Conservation (phyloP, 2,797 vertebrate species). For the Moxostoma hubbsi region DNA sequence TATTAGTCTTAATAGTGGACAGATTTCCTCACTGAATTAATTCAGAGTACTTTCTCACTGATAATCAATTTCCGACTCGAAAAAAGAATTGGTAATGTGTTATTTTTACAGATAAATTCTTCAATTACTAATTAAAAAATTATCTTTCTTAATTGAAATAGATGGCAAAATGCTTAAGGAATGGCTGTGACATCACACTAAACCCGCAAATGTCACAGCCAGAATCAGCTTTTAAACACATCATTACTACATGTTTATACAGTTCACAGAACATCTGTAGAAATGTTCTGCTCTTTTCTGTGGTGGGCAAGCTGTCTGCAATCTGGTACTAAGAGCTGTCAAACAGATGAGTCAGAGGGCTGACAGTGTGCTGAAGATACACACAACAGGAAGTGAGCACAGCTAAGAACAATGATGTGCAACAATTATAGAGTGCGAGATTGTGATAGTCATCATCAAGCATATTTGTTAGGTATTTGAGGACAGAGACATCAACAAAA, state of each 20-base stretch:
- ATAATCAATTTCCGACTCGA: too few relatives aligned
- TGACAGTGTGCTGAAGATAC: constrained; percentile 35
- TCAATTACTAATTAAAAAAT: background rate
- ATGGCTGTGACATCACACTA: background rate
- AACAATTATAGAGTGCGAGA: constrained; percentile 33
- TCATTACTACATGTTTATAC: constrained; percentile 8
- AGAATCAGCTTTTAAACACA: constrained; percentile 12
- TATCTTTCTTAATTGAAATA: background rate
- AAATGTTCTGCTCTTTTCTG: constrained; percentile 22
- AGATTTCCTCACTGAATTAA: too few relatives aligned
- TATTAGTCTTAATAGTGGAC: too few relatives aligned
- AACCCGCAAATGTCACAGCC: background rate
- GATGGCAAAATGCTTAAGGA: background rate
- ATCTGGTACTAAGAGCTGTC: constrained; percentile 38
- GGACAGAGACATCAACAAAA: constrained; percentile 10
- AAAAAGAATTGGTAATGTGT: too few relatives aligned
- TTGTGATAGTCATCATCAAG: constrained; percentile 32
- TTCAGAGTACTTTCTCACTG: too few relatives aligned
- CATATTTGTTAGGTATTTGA: constrained; percentile 5
- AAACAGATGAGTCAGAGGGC: constrained; percentile 41
- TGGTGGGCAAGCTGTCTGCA: constrained; percentile 34
- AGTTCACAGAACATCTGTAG: constrained; percentile 27
- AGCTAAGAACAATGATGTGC: constrained; percentile 22
- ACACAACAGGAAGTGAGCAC: constrained; percentile 35
- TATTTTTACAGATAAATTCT: too few relatives aligned